These are phyloP conservation scores for Diadumene lineata DNA, from an alignment of 92 coral and sea anemone species.

Conservation along the genomic window DNA sequence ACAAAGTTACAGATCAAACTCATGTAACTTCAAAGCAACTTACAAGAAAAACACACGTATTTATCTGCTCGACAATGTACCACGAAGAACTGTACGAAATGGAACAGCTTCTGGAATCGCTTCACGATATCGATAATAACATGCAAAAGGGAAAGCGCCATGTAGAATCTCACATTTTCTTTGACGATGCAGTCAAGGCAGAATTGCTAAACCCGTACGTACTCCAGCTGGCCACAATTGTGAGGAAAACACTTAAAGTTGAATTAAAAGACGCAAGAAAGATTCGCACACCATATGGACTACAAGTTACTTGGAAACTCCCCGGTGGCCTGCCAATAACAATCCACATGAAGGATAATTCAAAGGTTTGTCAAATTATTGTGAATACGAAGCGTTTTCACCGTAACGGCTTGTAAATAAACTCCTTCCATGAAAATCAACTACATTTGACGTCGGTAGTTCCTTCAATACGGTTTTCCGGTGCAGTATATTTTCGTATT, in stretches of 20 bases:
- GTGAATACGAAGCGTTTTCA: no score
- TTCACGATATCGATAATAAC: slow-evolving; percentile 84
- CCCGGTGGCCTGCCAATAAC: slow-evolving; percentile 93
- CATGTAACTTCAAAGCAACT: slow-evolving; percentile 65
- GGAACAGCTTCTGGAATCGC: slow-evolving; percentile 88
- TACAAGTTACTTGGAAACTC: slow-evolving; percentile 84
- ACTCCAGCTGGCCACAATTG: slow-evolving; percentile 78
- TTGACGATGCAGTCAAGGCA: slow-evolving; percentile 89
- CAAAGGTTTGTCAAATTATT: slow-evolving; percentile 54
- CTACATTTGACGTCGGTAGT: no score
- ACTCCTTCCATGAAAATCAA: no score
- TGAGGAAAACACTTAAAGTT: slow-evolving; percentile 73
- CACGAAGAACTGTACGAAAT: slow-evolving; percentile 92
- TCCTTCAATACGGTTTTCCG: no score
- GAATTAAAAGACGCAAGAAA: slow-evolving; percentile 56
- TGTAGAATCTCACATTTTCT: slow-evolving; percentile 92
- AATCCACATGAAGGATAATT: slow-evolving; percentile 91
- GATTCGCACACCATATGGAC: slow-evolving; percentile 89
- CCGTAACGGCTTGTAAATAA: no score
- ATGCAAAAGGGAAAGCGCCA: slow-evolving; percentile 60
- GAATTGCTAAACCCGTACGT: slow-evolving; percentile 81
- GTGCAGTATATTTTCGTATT: no score
- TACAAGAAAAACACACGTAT: slow-evolving; percentile 73
- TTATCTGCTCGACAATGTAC: slow-evolving; percentile 98
- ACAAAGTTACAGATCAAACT: slow-evolving; percentile 79